A percentile compares a stretch with the other conserved stretches of the same genome.
These are phyloP conservation scores for Pangasius macronema DNA, from an alignment of 2,797 vertebrate genomes.

Conservation along the genomic window DNA sequence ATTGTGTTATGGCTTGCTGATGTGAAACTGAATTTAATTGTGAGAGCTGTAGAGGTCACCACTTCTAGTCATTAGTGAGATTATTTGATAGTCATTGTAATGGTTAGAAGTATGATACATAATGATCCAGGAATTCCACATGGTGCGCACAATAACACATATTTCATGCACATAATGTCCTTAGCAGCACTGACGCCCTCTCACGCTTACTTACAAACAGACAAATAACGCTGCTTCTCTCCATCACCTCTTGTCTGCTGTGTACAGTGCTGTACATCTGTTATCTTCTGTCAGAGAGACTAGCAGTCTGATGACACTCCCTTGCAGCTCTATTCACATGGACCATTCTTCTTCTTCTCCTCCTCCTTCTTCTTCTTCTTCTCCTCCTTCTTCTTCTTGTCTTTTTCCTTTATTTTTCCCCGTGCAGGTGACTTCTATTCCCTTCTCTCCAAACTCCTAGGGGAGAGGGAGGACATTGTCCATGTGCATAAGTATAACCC, in stretches of 20 bases:
- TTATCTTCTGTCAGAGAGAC: conserved; percentile 34
- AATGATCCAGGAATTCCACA: conserved; percentile 2
- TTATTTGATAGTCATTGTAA: background rate
- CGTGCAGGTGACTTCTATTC: conserved; percentile 93
- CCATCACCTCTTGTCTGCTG: conserved; percentile 8
- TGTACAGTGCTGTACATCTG: conserved; percentile 19
- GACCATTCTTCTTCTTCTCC: conserved; percentile 37
- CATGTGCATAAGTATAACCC: conserved; percentile 84
- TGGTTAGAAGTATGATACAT: background rate
- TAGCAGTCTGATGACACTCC: conserved; percentile 34
- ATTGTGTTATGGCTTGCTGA: background rate
- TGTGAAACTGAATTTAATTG: background rate
- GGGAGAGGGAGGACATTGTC: conserved; percentile 85
- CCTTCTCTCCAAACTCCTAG: conserved; percentile 92
- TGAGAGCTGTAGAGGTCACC: background rate
- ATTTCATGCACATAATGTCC: conserved; percentile 11
- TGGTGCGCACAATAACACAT: background rate
- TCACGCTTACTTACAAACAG: conserved; percentile 13
- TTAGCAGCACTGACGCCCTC: background rate
- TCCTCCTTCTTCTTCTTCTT: conserved; percentile 57
- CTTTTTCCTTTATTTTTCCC: conserved; percentile 54
- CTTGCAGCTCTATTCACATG: conserved; percentile 47
- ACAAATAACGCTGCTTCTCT: conserved; percentile 17
- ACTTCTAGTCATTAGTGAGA: background rate
- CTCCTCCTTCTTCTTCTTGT: conserved; percentile 60